Evolutionary conservation across 1,140 invertebrate genomes (phyloP).

Genomic region (Saccostrea cuccullata): DNA sequence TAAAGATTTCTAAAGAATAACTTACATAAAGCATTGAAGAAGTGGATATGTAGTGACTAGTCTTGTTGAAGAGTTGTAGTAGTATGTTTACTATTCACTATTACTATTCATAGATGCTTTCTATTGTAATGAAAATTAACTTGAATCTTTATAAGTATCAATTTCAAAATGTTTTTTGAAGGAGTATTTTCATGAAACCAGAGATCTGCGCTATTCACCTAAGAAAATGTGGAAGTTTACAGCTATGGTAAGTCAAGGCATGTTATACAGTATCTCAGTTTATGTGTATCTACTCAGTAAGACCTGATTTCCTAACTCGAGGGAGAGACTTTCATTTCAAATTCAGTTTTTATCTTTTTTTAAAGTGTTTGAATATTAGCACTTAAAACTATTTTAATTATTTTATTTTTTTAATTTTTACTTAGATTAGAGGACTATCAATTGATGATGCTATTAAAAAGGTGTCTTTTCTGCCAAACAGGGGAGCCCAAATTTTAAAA

Average conservation of each 20-base stretch:
- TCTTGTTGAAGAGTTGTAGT: too few relatives aligned
- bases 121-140: too few relatives aligned
- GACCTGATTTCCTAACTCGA: too few relatives aligned
- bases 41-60: too few relatives aligned
- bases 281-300: not conserved
- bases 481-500: slow-evolving; percentile 89
- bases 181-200: slow-evolving; percentile 17
- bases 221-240: slow-evolving; percentile 26
- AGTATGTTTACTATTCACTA: too few relatives aligned
- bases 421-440: slow-evolving; percentile 87
- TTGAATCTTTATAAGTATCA: too few relatives aligned
- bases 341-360: too few relatives aligned
- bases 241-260: not conserved
- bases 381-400: not conserved
- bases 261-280: not conserved
- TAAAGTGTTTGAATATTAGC: not conserved
- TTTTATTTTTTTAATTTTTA: slow-evolving; percentile 53
- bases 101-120: too few relatives aligned
- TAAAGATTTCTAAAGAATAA: too few relatives aligned
- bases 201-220: not conserved
- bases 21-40: too few relatives aligned
- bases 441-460: slow-evolving; percentile 96
- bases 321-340: too few relatives aligned
- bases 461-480: slow-evolving; percentile 89
- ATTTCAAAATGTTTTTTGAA: not conserved